phyloP scores from a whole-genome alignment of 1,140 invertebrate genomes.

The Papilio aristodemus region DNA sequence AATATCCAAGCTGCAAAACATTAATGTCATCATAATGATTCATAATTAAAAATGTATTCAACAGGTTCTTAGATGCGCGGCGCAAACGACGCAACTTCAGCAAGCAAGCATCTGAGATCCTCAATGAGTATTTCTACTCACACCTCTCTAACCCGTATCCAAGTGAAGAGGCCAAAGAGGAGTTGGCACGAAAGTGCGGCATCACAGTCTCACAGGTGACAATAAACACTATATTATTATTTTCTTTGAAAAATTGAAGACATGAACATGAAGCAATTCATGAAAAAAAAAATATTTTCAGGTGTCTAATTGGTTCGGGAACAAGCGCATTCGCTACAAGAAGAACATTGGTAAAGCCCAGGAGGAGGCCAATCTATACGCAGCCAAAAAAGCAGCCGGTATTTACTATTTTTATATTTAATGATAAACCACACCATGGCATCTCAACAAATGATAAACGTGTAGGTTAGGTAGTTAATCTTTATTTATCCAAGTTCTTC shows the following conservation, averaged over 20 bases:
- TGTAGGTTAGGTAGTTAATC: no score
- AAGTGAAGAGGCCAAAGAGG: slow-evolving; percentile 99
- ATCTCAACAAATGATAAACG: no score
- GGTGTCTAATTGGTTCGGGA: slow-evolving; percentile 99
- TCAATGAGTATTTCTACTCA: slow-evolving; percentile 99
- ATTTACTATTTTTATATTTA: slow-evolving; percentile 40
- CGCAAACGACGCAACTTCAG: slow-evolving; percentile 99
- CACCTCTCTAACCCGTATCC: slow-evolving; percentile 99
- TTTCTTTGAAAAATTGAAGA: no score
- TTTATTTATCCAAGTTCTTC: no score
- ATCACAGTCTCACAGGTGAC: slow-evolving; percentile 91
- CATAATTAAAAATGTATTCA: not conserved
- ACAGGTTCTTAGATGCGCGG: slow-evolving; percentile 96
- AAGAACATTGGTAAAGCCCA: slow-evolving; percentile 99
- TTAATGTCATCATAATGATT: not conserved
- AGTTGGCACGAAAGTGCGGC: slow-evolving; percentile 99
- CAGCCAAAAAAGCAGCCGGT: slow-evolving; percentile 98
- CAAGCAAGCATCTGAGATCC: slow-evolving; percentile 99
- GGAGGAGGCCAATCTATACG: slow-evolving; percentile 99
- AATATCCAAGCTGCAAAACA: no score
- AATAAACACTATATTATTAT: not conserved
- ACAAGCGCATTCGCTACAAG: slow-evolving; percentile 99
- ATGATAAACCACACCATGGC: slow-evolving; percentile 18
- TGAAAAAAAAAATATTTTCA: no score
- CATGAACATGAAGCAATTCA: no score